These are phyloP conservation scores for Amazona guildingii DNA, from an alignment of 2,113 vertebrate species.

Conservation along the genomic window DNA sequence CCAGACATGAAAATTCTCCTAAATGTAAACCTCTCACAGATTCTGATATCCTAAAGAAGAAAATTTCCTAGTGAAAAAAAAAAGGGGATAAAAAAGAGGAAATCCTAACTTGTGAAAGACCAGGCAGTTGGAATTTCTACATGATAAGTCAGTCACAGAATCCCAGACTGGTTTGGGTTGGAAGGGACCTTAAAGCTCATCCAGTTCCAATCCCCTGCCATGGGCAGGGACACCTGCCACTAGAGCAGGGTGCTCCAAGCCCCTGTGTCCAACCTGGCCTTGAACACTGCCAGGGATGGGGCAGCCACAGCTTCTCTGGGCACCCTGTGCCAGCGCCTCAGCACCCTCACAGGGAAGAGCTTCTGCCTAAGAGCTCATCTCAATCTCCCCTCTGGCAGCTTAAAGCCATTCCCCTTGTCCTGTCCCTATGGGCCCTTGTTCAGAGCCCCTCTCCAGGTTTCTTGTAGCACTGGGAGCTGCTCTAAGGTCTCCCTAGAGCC, in stretches of 20 bases:
- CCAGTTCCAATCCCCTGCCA: not conserved
- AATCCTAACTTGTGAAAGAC: not conserved
- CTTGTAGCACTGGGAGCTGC: not conserved
- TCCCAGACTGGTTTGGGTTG: not conserved
- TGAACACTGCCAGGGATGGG: not conserved
- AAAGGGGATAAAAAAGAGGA: not conserved
- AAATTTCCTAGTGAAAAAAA: not conserved
- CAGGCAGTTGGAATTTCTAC: not conserved
- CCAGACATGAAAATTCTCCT: not conserved
- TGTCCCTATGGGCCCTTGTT: not conserved
- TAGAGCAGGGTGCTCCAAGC: not conserved
- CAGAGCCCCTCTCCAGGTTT: not conserved
- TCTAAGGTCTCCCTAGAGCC: not conserved
- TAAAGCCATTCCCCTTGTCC: not conserved
- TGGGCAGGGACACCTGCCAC: rapidly evolving
- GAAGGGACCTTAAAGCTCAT: not conserved
- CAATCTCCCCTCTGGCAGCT: not conserved
- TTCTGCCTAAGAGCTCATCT: not conserved
- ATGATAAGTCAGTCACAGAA: not conserved
- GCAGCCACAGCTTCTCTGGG: too few species aligned
- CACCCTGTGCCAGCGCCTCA: too few species aligned
- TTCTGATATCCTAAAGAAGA: not conserved
- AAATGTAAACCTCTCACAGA: not conserved
- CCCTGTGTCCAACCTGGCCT: not conserved
- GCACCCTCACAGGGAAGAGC: not conserved